Evolutionary conservation across 2,888 invertebrate species (phyloP), one percentile per base, ranked within the genome.

Genomic region (Eilema sororculum): DNA sequence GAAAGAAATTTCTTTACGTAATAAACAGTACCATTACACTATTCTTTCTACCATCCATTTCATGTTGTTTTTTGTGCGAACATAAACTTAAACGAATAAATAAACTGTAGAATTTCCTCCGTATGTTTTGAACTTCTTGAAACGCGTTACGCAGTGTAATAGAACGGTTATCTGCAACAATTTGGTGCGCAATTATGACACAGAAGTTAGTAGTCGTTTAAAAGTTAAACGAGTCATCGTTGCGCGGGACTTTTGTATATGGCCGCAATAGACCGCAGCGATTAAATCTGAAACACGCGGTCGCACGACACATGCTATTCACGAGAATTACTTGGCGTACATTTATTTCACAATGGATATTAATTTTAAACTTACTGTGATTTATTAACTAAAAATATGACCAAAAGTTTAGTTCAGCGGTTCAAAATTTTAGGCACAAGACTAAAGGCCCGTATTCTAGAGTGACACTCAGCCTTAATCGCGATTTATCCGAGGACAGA

Each of bases 141-240:
- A 66, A 69, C 65, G 22, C 57, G 57, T 69, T 59, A 68, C 46
- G 59, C 62, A 71, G 68, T 59, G 56, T 62, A 69, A 71, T 72
- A 56, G 57, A 63, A 70, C 60, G 56, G 70, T 64, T 68, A 65
- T 69, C 65, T 67, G 73, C 73, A 69, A 82, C 75, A 83, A 74
- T 78, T 78, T 67, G 68, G 74, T 72, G 71, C 73, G 75, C 78
- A 81, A 84, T 86, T 83, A 85, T 82, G 82, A 82, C 79, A 79
- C 75, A 78, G 79, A 83, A 86, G 83, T 84, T 84, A 86, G 73
- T 77, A 80, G 73, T 71, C 84, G 82, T 78, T 81, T 84, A 82
- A 84, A 85, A 87, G 84, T 88, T 89, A 88, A 86, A 89, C 84
- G 87, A 86, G 84, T 84, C 78, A 78, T 80, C 83, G 83, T 85